These are phyloP conservation scores for Noctilio leporinus DNA, from an alignment of 2,113 vertebrate species.

Conservation along the genomic window DNA sequence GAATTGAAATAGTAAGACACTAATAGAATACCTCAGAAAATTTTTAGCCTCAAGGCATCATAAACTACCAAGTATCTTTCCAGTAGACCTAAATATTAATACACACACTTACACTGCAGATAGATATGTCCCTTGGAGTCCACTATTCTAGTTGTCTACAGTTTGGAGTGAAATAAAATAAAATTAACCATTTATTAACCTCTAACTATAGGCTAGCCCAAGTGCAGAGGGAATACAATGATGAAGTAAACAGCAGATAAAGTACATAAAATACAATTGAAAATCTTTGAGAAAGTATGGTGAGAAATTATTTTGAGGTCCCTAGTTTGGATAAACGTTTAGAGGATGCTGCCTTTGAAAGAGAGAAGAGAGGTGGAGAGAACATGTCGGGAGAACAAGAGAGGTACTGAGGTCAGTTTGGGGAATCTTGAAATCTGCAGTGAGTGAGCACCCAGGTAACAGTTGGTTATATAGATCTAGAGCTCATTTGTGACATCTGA, in stretches of 20 bases:
- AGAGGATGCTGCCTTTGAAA: neutral
- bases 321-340: neutral
- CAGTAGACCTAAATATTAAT: constrained; percentile 37
- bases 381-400: neutral
- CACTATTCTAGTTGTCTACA: constrained; percentile 1
- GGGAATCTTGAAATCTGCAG: neutral
- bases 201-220: neutral
- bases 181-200: constrained; percentile 51
- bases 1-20: constrained; percentile 66
- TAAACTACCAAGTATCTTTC: constrained; percentile 50
- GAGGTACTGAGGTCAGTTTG: neutral
- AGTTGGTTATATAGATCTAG: neutral
- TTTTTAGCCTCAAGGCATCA: constrained; percentile 45
- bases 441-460: neutral
- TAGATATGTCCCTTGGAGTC: constrained; percentile 43
- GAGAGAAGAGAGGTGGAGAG: neutral
- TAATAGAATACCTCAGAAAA: constrained; percentile 65
- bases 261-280: constrained; percentile 30
- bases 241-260: neutral
- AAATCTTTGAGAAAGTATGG: neutral
- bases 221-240: neutral
- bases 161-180: constrained; percentile 44
- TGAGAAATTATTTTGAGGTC: neutral
- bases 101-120: constrained; percentile 48
- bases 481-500: neutral